Percentiles rank a stretch among this genome's conserved stretches.
phyloP scores from a whole-genome alignment of 2,888 invertebrate genomes.

The Tachina fera region DNA sequence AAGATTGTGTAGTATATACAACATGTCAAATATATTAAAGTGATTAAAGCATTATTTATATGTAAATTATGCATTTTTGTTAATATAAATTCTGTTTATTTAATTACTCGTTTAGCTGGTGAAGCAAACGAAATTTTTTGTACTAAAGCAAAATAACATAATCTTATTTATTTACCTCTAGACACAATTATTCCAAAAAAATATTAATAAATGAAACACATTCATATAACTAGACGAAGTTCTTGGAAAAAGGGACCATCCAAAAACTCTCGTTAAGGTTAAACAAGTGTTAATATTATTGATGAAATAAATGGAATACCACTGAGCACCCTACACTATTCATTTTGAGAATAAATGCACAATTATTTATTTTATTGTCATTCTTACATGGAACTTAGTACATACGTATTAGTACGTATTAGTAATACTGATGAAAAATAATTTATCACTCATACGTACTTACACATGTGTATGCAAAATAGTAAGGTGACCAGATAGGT shows the following conservation, averaged over 20 bases:
- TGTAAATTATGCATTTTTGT: conserved; percentile 39
- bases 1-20: not conserved
- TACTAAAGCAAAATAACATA: not conserved
- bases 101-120: conserved; percentile 33
- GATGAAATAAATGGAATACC: not conserved
- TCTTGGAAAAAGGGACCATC: not conserved
- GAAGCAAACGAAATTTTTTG: not conserved
- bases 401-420: no score
- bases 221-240: not conserved
- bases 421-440: no score
- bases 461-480: no score
- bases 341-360: no score
- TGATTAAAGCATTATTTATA: conserved; percentile 6
- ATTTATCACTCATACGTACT: no score
- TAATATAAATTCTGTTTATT: conserved; percentile 19
- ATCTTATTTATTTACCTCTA: not conserved
- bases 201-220: not conserved
- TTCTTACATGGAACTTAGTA: no score
- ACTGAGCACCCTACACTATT: no score
- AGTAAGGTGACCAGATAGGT: no score
- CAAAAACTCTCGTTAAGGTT: not conserved
- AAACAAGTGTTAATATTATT: conserved; percentile 2
- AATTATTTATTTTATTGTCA: no score
- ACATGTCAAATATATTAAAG: conserved; percentile 4
- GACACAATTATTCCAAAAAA: not conserved